Base-by-base conservation (phyloP, 2,113 vertebrate species). In the Setophaga coronata region DNA sequence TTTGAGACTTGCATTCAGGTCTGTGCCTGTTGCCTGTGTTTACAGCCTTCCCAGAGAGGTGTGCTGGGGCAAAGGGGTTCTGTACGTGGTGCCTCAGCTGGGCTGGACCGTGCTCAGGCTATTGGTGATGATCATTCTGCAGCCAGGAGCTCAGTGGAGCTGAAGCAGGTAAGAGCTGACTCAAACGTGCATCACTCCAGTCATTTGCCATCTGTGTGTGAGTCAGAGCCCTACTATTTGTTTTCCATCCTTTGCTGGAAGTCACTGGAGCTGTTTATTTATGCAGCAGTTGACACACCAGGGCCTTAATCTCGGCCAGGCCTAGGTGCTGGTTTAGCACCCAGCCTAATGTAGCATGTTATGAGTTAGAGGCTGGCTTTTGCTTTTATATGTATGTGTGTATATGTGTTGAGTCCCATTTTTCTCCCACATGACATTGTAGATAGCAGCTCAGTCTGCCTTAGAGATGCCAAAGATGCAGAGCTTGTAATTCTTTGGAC, bases 141-240 rank as follows among this genome's bases (percentile, higher is more conserved):
- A 76, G 89, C 72, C 29, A 58, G 2, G 1, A 81, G 67, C 72
- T 51, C 58, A 73, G 19, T 0, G 3, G 86, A 82, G 89, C 82
- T 74, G 76, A 20, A 56, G 69, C 60, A 95, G 96, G 94, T 96
- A 73, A 62, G 72, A 70, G 89, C 86, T 93, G 94, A 93, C 80
- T 92, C 93, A 95, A 42, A 56, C 64, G 47, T 0, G 0, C 54
- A 56, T 91, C 31, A 25, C 47, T 78, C n/a, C 51, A 81, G 91
- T 86, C 91, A 83, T 93, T 66, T 92, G 51, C 80, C 88, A 83
- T 83, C 58, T 89, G 82, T 11, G 29, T 40, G 72, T 94, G 94
- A 96, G 89, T 95, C 89, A 94, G 72, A 74, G 77, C 72, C 64
- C 56, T 87, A 90, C 34, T 93, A n/a, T 20, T 96, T 96, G 77